phyloP scores from a whole-genome alignment of 1,140 invertebrate genomes.

The Schlechtendalia chinensis region DNA sequence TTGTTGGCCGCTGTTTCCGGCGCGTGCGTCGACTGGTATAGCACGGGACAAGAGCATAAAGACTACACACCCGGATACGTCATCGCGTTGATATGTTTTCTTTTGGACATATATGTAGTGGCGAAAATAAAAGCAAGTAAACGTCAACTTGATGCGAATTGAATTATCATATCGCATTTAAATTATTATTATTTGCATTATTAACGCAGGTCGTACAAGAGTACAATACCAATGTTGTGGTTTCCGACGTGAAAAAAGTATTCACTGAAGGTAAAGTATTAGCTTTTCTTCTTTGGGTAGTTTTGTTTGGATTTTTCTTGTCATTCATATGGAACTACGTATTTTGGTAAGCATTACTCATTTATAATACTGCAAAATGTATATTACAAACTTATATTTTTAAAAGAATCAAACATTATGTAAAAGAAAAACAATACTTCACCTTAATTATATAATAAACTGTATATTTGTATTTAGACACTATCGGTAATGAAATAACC shows the following conservation, averaged over 20 bases:
- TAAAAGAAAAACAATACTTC: too few species aligned
- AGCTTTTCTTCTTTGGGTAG: conserved; percentile 73
- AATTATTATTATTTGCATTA: too few species aligned
- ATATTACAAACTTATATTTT: too few species aligned
- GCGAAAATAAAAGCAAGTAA: conserved; percentile 23
- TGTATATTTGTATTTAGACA: too few species aligned
- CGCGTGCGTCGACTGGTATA: conserved; percentile 71
- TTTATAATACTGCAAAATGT: too few species aligned
- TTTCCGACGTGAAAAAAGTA: conserved; percentile 51
- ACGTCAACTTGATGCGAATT: too few species aligned
- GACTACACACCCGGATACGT: conserved; percentile 62
- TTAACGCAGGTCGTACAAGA: conserved; percentile 1
- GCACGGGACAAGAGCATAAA: conserved; percentile 63
- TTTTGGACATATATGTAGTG: conserved; percentile 23
- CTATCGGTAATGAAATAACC: too few species aligned
- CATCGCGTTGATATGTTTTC: background rate
- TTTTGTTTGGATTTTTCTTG: conserved; percentile 78
- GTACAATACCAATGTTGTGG: background rate
- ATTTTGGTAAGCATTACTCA: conserved; percentile 62
- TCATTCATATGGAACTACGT: conserved; percentile 84
- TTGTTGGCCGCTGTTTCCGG: conserved; percentile 72
- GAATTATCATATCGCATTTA: too few species aligned
- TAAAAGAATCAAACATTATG: too few species aligned
- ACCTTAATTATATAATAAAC: too few species aligned
- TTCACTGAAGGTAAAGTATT: conserved; percentile 64